phyloP scores from a whole-genome alignment of 1,140 invertebrate genomes.

The Zaprionus taronus region DNA sequence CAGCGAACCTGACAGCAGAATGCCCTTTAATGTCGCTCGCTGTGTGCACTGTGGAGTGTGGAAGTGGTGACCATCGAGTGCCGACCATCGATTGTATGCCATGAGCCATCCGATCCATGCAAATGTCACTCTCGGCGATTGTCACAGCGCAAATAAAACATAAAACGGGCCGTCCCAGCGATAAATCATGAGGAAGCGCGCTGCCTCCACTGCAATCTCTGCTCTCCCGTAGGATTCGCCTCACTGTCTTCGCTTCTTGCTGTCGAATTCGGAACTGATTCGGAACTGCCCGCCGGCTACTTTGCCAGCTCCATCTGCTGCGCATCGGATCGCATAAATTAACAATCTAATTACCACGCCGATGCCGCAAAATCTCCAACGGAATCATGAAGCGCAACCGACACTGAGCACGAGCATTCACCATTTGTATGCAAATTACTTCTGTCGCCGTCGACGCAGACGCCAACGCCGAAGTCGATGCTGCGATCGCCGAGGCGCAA shows the following conservation, averaged over 20 bases:
- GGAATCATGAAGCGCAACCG: constrained; percentile 78
- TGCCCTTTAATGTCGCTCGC: constrained; percentile 76
- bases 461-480: constrained; percentile 10
- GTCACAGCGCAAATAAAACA: constrained; percentile 76
- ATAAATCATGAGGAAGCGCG: constrained; percentile 68
- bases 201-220: not conserved
- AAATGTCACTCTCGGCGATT: constrained; percentile 72
- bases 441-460: constrained; percentile 33
- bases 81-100: constrained; percentile 16
- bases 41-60: not conserved
- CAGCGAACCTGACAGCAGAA: constrained; percentile 71
- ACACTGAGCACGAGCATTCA: constrained; percentile 76
- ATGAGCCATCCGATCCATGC: constrained; percentile 61
- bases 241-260: not conserved
- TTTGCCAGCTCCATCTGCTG: not conserved
- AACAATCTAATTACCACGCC: constrained; percentile 73
- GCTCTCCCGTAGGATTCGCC: not conserved
- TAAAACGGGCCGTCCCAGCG: constrained; percentile 71
- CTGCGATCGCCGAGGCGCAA: constrained; percentile 67
- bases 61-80: constrained; percentile 19
- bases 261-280: constrained; percentile 23
- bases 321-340: constrained; percentile 68
- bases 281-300: constrained; percentile 36
- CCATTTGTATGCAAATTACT: constrained; percentile 79
- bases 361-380: constrained; percentile 62